A percentile compares a stretch with the other conserved stretches of the same genome.
These are phyloP conservation scores for Holocentrus rufus DNA, from an alignment of 2,797 vertebrate genomes.

Conservation along the genomic window DNA sequence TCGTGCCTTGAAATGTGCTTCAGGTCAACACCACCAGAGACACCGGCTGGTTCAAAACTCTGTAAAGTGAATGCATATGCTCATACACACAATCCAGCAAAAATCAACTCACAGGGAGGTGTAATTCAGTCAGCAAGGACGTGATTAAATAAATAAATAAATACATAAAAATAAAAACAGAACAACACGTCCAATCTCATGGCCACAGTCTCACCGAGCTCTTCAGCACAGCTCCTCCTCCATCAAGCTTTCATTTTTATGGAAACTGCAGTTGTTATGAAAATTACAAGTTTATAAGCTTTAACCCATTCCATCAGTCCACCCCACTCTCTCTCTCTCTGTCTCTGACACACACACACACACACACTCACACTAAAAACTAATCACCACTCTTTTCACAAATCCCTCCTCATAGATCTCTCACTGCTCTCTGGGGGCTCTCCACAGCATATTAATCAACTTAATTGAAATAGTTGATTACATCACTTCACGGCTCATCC, in stretches of 20 bases:
- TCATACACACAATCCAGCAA: conserved; percentile 18
- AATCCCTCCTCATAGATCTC: conserved; percentile 72
- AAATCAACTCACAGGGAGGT: not conserved
- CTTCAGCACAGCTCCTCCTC: conserved; percentile 37
- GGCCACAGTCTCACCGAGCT: conserved; percentile 44
- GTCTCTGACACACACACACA: conserved; percentile 4
- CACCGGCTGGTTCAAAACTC: conserved; percentile 5
- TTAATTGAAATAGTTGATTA: conserved; percentile 81
- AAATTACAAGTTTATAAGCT: conserved; percentile 65
- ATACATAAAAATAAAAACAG: not conserved
- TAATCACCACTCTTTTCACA: conserved; percentile 74
- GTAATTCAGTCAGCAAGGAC: conserved; percentile 30
- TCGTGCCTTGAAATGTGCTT: conserved; percentile 14
- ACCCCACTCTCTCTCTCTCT: conserved; percentile 1
- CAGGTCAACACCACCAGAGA: conserved; percentile 5
- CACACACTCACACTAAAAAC: conserved; percentile 37
- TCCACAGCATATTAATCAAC: conserved; percentile 75
- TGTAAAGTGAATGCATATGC: conserved; percentile 7
- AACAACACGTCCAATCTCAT: conserved; percentile 15
- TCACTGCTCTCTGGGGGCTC: conserved; percentile 67
- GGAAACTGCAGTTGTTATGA: conserved; percentile 60
- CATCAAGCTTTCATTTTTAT: conserved; percentile 37
- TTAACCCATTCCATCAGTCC: conserved; percentile 48
- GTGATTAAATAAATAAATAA: conserved; percentile 18
- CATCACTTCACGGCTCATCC: conserved; percentile 72